Evolutionary conservation across 1,140 invertebrate species (phyloP), one percentile per base, ranked within the genome.

Genomic region (Drosophila equinoxialis): DNA sequence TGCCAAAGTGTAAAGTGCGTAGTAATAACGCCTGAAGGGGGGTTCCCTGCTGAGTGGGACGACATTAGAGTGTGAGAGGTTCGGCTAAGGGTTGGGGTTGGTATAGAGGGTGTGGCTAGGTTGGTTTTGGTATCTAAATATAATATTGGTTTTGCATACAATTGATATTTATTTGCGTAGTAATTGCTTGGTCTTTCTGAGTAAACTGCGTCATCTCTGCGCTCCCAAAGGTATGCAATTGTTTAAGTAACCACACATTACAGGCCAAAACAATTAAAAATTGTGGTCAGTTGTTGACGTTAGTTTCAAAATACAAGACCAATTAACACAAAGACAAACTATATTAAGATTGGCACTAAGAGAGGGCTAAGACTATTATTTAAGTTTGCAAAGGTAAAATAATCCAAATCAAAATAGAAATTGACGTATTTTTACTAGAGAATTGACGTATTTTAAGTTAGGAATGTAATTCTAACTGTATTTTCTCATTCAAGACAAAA

Each of bases 1-100:
- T 69, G 60, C 73, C 68, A 76, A 64, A 68, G 41, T 57, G 57
- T 63, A 69, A 75, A 72, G 64, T 64, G 71, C 64, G 67, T 67
- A 57, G 63, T 71, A 41, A 51, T 11, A 51, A 23, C 20, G 17
- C 17, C 2, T 51, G 20, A 23, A 10, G 45, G 45, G 8, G 2
- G 14, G 30, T 30, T 26, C 23, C 30, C 30, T 30, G 30, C 30
- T 6, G 30, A 6, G 7, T 8, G 7, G 7, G 17, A 20, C 8
- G 37, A 61, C 26, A 7, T 65, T 63, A 2, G 14, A 17, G 17
- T 17, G 8, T 1, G 35, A 10, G 35, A 10, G 35, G 35, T 30
- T 30, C 2, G 6, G 1, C 30, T 30, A 6, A 10, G 35, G 35
- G 35, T 37, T 37, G 10, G 20, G 45, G 7, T 51, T 51, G 45